These are phyloP conservation scores for Chondrosia reniformis DNA, from an alignment of 37 sponge, comb jelly and placozoan species.

Conservation along the genomic window DNA sequence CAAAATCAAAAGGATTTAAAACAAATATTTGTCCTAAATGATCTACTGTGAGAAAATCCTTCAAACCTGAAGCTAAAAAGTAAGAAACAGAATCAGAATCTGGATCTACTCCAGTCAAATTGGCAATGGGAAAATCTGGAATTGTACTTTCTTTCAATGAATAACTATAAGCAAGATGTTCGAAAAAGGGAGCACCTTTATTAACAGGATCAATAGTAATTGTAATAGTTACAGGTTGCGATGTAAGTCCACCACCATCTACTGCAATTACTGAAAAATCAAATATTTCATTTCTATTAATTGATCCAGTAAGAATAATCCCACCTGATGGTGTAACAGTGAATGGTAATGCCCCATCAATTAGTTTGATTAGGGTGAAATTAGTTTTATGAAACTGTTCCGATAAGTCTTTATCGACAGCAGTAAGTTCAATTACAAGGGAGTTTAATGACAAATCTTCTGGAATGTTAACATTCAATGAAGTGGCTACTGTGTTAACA, in stretches of 20 bases:
- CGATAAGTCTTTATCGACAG: conserved; percentile 28
- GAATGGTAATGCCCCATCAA: not conserved
- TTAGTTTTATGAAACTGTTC: not conserved
- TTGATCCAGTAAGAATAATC: conserved; percentile 1
- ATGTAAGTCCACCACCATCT: conserved; percentile 47
- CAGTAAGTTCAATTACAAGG: conserved; percentile 13
- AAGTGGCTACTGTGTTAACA: not conserved
- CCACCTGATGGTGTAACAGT: not conserved
- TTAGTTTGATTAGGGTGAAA: not conserved
- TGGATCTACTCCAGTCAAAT: conserved; percentile 24
- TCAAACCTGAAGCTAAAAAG: conserved; percentile 16
- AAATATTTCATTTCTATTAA: conserved; percentile 17
- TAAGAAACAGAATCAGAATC: conserved; percentile 23
- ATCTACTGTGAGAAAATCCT: conserved; percentile 20
- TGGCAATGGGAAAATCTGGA: not conserved
- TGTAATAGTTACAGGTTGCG: not conserved
- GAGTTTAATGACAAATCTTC: conserved; percentile 33
- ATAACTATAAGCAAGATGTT: not conserved
- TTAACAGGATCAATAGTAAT: conserved; percentile 9
- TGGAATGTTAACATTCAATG: not conserved
- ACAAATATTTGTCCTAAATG: conserved; percentile 40
- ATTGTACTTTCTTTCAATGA: conserved; percentile 4
- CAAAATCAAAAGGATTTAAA: conserved; percentile 43
- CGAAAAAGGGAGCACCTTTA: conserved; percentile 3
- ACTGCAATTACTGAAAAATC: conserved; percentile 30